Evolutionary conservation across 2,113 vertebrate genomes (phyloP).

Genomic region (Corvus hawaiiensis): DNA sequence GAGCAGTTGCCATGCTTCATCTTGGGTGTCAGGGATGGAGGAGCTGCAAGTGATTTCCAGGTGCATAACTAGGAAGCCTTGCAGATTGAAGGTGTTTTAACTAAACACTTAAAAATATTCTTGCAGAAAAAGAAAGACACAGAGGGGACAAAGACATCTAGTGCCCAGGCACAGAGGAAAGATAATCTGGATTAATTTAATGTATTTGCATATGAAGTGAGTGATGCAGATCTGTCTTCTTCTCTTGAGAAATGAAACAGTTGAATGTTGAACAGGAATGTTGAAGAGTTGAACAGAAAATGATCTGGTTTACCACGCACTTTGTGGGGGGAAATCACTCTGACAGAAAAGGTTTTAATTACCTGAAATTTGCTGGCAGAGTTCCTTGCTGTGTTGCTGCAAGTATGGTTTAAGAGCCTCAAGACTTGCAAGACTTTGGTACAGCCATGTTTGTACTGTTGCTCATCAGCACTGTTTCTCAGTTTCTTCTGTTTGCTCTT

Average conservation of each 20-base stretch:
- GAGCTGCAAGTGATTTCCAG: neutral
- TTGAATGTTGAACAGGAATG: neutral
- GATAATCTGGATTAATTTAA: neutral
- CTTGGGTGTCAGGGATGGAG: neutral
- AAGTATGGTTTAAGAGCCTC: neutral
- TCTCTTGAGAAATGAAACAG: neutral
- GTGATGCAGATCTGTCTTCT: neutral
- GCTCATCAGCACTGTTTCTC: fast-evolving
- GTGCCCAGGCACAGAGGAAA: neutral
- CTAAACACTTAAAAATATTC: neutral
- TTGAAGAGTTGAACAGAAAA: neutral
- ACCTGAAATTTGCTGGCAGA: neutral
- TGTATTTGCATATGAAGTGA: neutral
- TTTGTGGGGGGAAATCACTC: neutral
- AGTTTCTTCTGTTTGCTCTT: neutral
- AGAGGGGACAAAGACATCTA: neutral
- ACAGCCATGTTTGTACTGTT: neutral
- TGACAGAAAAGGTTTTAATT: neutral
- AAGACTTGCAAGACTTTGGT: neutral
- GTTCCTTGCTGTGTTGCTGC: neutral
- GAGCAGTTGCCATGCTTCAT: neutral
- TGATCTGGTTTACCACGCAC: neutral
- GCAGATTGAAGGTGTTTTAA: neutral
- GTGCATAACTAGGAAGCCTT: neutral
- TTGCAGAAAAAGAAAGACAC: neutral